phyloP scores from a whole-genome alignment of 2,113 vertebrate species.

The Hepsetus odoe region DNA sequence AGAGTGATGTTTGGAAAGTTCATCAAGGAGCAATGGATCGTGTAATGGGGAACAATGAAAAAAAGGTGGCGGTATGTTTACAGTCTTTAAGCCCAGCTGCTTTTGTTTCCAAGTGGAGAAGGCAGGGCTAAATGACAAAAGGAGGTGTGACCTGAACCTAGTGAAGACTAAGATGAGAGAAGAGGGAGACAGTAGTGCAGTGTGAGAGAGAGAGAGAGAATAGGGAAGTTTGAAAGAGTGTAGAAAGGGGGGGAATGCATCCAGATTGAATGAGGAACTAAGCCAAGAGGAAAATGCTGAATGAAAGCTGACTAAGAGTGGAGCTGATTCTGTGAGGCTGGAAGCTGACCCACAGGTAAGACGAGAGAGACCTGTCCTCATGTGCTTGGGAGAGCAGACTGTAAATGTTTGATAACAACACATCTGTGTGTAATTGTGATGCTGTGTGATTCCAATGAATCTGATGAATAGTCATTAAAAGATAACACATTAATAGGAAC shows the following conservation, averaged over 20 bases:
- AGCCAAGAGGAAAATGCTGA: neutral
- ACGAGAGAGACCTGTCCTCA: neutral
- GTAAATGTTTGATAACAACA: neutral
- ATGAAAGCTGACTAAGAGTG: neutral
- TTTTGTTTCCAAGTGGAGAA: constrained; percentile 47
- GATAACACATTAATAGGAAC: neutral
- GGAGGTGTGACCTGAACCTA: constrained; percentile 59
- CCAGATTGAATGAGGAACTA: neutral
- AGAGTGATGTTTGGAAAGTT: constrained; percentile 31
- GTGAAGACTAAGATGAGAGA: constrained; percentile 60
- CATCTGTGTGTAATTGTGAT: neutral
- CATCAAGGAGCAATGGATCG: neutral
- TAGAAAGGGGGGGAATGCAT: neutral
- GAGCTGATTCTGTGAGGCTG: neutral
- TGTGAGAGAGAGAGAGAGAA: constrained; percentile 41
- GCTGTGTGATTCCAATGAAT: too few relatives aligned
- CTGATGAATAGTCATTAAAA: too few relatives aligned
- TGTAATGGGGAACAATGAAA: constrained; percentile 11
- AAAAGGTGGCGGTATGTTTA: constrained; percentile 1
- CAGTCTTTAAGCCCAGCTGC: neutral
- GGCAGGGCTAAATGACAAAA: constrained; percentile 62
- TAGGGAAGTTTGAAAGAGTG: constrained; percentile 38
- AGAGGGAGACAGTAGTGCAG: too few relatives aligned
- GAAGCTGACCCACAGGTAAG: neutral
- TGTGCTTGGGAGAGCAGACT: neutral